Evolutionary conservation across 2,888 invertebrate species (phyloP), one percentile per base, ranked within the genome.

Genomic region (Chloroclystis v-ata): DNA sequence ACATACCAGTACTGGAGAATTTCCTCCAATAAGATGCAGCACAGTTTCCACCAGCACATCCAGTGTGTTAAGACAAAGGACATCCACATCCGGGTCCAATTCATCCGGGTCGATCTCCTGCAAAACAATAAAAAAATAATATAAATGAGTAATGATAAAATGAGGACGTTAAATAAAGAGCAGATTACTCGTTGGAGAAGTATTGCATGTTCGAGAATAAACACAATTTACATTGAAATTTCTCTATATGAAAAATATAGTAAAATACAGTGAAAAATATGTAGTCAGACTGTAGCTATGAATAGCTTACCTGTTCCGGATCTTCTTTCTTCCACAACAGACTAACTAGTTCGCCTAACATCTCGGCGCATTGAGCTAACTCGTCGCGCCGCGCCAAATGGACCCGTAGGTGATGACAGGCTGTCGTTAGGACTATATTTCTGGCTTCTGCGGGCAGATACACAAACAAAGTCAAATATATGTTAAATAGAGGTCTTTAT

Each of bases 21-120:
- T 35, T 20, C 35, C 35, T 10, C 20, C 16, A 4, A 35, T 35
- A 16, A 95, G 90, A 56, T 94, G 92, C 53, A 95, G 85, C 4
- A 96, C 94, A 0, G 95, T 95, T 70, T 96, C 95, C 35, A 97
- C 94, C 4, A 97, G 86, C 49, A 96, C 95, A 63, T 95, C 95
- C 47, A 97, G 78, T 4, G 95, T 92, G 49, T 93, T 93, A 51
- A 95, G 82, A 68, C 95, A 94, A 3, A 97, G 79, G 0, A 94
- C 94, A 63, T 96, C 95, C 1, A 96, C 92, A 67, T 96, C 96
- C 32, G 95, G 83, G 29, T 85, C 86, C n/a, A 82, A 47, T 38
- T 85, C 82, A 29, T 84, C 75, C 58, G 78, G 63, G 62, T 89
- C 75, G 54, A 81, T 49, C 44, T 70, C 83, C 6, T 20, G 20